Evolutionary conservation across 2,888 invertebrate species (phyloP).

Genomic region (Rhamnusium bicolor): DNA sequence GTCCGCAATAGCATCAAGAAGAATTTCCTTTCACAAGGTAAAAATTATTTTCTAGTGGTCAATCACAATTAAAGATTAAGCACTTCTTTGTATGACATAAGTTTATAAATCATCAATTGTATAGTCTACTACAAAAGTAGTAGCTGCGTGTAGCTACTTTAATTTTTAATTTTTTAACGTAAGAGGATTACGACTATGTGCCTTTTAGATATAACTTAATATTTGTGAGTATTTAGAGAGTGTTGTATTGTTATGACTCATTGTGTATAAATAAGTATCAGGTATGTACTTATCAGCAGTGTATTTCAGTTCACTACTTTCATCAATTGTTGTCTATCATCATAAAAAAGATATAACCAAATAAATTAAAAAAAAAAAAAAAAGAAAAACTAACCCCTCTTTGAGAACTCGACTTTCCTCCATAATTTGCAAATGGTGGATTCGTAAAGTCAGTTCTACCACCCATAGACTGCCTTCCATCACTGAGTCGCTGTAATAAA

Average conservation of each 20-base stretch:
- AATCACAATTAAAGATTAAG: no score
- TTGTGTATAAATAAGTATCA: background rate
- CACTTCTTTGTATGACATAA: no score
- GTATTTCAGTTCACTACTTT: conserved; percentile 64
- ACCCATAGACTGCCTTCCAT: conserved; percentile 58
- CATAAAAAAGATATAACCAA: conserved; percentile 37
- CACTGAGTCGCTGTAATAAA: conserved; percentile 54
- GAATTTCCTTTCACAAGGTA: no score
- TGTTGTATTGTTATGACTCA: background rate
- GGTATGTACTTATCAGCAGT: conserved; percentile 45
- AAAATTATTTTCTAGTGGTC: no score
- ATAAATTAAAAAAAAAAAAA: conserved; percentile 6
- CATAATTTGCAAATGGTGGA: conserved; percentile 64
- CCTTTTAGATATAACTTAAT: no score
- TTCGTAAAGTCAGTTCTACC: conserved; percentile 65
- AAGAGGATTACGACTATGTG: no score
- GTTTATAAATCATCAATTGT: no score
- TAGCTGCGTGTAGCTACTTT: no score
- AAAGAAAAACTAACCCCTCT: conserved; percentile 63
- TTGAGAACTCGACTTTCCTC: conserved; percentile 66
- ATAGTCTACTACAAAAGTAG: no score
- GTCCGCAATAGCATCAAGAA: no score
- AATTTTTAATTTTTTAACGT: no score
- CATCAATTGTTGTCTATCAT: conserved; percentile 56
- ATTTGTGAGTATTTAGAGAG: no score